These are phyloP conservation scores for Zingel zingel DNA, from an alignment of 2,113 vertebrate genomes.

Conservation along the genomic window DNA sequence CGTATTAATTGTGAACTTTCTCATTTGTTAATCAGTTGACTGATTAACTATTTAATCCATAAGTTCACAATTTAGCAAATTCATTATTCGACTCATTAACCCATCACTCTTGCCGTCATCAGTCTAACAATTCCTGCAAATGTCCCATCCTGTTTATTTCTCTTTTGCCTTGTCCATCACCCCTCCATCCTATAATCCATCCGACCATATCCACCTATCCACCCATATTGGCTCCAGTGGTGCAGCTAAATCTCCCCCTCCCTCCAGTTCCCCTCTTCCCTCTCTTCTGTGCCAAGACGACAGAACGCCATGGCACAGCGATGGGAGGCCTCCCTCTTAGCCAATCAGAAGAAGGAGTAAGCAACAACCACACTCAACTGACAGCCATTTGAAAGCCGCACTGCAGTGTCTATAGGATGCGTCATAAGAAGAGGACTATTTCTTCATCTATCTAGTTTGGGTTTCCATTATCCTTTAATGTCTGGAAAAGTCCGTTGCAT, in stretches of 20 bases:
- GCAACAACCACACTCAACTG: neutral
- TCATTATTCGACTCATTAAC: conserved; percentile 14
- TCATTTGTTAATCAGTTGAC: conserved; percentile 52
- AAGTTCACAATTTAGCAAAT: conserved; percentile 46
- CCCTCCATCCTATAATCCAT: conserved; percentile 4
- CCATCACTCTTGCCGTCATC: conserved; percentile 9
- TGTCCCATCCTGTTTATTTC: neutral
- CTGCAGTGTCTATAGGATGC: neutral
- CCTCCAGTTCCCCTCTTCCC: conserved; percentile 69
- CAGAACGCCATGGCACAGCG: conserved; percentile 77
- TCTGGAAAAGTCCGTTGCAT: neutral
- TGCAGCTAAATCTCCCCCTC: conserved; percentile 72
- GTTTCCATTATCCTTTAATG: conserved; percentile 1
- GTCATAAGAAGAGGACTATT: neutral
- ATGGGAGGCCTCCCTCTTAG: conserved; percentile 76
- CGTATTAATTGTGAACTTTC: conserved; percentile 50
- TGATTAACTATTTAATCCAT: conserved; percentile 47
- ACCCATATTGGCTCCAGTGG: conserved; percentile 56
- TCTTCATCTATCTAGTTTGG: neutral
- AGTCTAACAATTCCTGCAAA: neutral
- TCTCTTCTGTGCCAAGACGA: conserved; percentile 63
- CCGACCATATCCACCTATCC: neutral
- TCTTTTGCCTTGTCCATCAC: neutral
- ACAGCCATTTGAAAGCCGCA: conserved; percentile 16
- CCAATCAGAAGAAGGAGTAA: conserved; percentile 79